These are phyloP conservation scores for Epirrita christyi DNA, from an alignment of 2,888 invertebrate species.

Conservation along the genomic window DNA sequence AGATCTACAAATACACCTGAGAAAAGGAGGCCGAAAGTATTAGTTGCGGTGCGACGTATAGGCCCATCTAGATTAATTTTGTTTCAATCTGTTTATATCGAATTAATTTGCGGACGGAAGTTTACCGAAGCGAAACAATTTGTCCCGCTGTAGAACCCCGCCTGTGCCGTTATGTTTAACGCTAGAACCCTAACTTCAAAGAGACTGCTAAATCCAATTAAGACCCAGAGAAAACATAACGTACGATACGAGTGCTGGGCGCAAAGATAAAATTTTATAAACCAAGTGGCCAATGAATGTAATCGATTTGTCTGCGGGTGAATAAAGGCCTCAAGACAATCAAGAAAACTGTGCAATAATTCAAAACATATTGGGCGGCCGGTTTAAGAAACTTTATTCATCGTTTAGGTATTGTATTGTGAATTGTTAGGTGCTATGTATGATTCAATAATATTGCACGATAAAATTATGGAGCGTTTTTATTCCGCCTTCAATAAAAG, in stretches of 20 bases:
- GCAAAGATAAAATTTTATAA: slow-evolving; percentile 36
- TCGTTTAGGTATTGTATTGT: too few species aligned
- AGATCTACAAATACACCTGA: slow-evolving; percentile 28
- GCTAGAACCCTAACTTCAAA: slow-evolving; percentile 46
- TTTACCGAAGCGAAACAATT: slow-evolving; percentile 50
- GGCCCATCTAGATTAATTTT: slow-evolving; percentile 14
- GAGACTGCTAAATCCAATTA: slow-evolving; percentile 53
- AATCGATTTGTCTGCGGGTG: slow-evolving; percentile 42
- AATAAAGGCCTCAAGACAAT: slow-evolving; percentile 38
- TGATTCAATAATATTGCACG: too few species aligned
- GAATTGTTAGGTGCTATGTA: too few species aligned
- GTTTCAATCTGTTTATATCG: slow-evolving; percentile 38
- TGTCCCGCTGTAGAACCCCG: slow-evolving; percentile 43
- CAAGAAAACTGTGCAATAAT: too few species aligned
- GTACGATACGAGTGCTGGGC: slow-evolving; percentile 18
- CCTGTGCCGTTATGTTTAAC: slow-evolving; percentile 22
- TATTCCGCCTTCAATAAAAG: slow-evolving; percentile 47
- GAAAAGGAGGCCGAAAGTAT: slow-evolving; percentile 10
- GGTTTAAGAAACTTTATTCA: too few species aligned
- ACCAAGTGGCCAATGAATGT: slow-evolving; percentile 33
- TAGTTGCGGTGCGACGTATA: neutral
- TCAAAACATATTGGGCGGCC: too few species aligned
- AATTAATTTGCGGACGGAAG: slow-evolving; percentile 48
- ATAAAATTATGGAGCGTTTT: too few species aligned
- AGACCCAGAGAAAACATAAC: slow-evolving; percentile 35